These are phyloP conservation scores for Hemicrepidius hirtus DNA, from an alignment of 2,888 invertebrate genomes.

Conservation along the genomic window DNA sequence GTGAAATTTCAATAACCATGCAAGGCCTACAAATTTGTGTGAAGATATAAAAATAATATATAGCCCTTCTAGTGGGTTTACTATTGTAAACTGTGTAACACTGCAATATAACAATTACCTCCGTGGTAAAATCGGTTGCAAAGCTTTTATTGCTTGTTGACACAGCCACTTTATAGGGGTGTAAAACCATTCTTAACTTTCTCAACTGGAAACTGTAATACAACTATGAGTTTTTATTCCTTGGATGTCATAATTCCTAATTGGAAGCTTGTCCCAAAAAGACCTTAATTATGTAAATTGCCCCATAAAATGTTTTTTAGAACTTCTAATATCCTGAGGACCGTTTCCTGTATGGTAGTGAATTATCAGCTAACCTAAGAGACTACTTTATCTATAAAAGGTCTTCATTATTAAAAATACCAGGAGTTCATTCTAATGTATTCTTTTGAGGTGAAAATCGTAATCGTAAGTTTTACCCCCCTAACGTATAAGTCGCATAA, in stretches of 20 bases:
- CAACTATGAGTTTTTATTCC: constrained; percentile 48
- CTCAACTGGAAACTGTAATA: constrained; percentile 46
- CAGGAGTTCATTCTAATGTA: background rate
- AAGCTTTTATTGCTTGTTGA: constrained; percentile 58
- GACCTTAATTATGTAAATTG: constrained; percentile 50
- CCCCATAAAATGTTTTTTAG: constrained; percentile 40
- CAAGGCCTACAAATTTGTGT: background rate
- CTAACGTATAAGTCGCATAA: background rate
- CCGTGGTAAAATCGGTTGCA: constrained; percentile 46
- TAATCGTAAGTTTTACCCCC: background rate
- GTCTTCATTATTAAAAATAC: constrained; percentile 25
- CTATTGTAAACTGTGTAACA: constrained; percentile 37
- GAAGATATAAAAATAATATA: constrained; percentile 16
- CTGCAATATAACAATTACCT: constrained; percentile 53
- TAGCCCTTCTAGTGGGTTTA: constrained; percentile 5
- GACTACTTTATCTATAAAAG: constrained; percentile 28
- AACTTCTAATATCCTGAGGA: constrained; percentile 32
- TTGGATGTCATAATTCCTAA: constrained; percentile 49
- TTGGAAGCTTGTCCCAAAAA: constrained; percentile 39
- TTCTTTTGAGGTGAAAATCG: background rate
- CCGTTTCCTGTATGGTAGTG: constrained; percentile 10
- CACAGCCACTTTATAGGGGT: constrained; percentile 57
- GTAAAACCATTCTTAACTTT: constrained; percentile 58
- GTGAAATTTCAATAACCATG: too few species aligned
- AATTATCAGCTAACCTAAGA: constrained; percentile 32